phyloP scores from a whole-genome alignment of 1,140 invertebrate species.

The Drosophila micromelanica region DNA sequence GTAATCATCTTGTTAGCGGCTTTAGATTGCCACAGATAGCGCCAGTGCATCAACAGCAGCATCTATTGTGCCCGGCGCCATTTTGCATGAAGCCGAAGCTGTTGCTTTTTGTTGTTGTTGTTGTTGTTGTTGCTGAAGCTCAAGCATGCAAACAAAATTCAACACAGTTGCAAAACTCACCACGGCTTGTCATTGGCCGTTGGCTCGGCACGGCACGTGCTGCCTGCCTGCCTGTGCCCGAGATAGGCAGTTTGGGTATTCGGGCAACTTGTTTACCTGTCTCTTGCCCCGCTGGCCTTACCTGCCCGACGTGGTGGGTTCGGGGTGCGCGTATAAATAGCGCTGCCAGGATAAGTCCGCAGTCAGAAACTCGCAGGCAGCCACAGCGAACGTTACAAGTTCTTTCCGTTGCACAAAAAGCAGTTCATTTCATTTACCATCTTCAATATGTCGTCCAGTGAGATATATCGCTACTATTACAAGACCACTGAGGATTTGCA shows the following conservation, averaged over 20 bases:
- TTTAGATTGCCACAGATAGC: slow-evolving; percentile 66
- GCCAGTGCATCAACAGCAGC: slow-evolving; percentile 2
- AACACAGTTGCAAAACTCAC: slow-evolving; percentile 35
- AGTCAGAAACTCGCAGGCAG: slow-evolving; percentile 67
- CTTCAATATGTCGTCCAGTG: slow-evolving; percentile 73
- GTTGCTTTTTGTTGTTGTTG: not conserved
- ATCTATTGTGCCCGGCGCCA: slow-evolving; percentile 59
- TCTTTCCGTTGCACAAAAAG: not conserved
- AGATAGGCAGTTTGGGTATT: slow-evolving; percentile 15
- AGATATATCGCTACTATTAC: slow-evolving; percentile 82
- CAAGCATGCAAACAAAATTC: not conserved
- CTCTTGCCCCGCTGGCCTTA: slow-evolving; percentile 36
- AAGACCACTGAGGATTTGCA: slow-evolving; percentile 82
- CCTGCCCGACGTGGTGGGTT: slow-evolving; percentile 63
- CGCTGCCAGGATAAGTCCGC: slow-evolving; percentile 49
- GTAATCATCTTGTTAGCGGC: slow-evolving; percentile 79
- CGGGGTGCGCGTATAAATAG: slow-evolving; percentile 63
- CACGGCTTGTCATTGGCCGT: slow-evolving; percentile 59
- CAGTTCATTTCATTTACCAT: not conserved
- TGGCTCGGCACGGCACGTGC: slow-evolving; percentile 63
- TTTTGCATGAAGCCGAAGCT: slow-evolving; percentile 38
- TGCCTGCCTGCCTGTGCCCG: slow-evolving; percentile 32
- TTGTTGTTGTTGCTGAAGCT: slow-evolving; percentile 31
- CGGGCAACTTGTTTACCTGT: slow-evolving; percentile 68
- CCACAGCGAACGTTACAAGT: slow-evolving; percentile 50